These are phyloP conservation scores for Poecilia wingei DNA, from an alignment of 2,797 vertebrate genomes.

Conservation along the genomic window DNA sequence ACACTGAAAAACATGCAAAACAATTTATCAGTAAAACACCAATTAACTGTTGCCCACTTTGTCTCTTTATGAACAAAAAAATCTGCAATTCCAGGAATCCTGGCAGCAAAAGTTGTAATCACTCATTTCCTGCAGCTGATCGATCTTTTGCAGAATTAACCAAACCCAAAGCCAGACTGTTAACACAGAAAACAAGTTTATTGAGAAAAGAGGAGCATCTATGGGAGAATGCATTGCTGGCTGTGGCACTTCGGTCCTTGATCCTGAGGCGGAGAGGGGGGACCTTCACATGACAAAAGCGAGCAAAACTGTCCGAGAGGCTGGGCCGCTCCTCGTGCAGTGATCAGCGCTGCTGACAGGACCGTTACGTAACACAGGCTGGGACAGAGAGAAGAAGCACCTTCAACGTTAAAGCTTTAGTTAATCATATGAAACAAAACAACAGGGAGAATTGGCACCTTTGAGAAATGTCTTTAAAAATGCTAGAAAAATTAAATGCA, in stretches of 20 bases:
- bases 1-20: neutral
- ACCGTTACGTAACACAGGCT: conserved; percentile 48
- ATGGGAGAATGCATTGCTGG: conserved; percentile 62
- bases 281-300: conserved; percentile 66
- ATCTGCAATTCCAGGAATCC: neutral
- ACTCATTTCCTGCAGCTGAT: neutral
- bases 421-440: conserved; percentile 45
- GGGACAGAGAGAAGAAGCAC: conserved; percentile 71
- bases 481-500: conserved; percentile 46
- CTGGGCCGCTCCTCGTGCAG: conserved; percentile 29
- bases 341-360: conserved; percentile 32
- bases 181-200: conserved; percentile 77
- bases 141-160: neutral
- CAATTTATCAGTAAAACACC: neutral
- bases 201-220: conserved; percentile 70
- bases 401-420: conserved; percentile 75
- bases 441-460: conserved; percentile 68
- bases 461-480: conserved; percentile 37
- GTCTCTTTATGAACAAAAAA: neutral
- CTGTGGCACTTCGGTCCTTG: conserved; percentile 70
- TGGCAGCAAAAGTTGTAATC: neutral
- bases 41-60: neutral
- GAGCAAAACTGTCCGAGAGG: conserved; percentile 51
- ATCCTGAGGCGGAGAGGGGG: conserved; percentile 67
- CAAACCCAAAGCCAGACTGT: conserved; percentile 36